Base-by-base conservation (phyloP, 2,888 invertebrate genomes). In the Trichopria drosophilae region DNA sequence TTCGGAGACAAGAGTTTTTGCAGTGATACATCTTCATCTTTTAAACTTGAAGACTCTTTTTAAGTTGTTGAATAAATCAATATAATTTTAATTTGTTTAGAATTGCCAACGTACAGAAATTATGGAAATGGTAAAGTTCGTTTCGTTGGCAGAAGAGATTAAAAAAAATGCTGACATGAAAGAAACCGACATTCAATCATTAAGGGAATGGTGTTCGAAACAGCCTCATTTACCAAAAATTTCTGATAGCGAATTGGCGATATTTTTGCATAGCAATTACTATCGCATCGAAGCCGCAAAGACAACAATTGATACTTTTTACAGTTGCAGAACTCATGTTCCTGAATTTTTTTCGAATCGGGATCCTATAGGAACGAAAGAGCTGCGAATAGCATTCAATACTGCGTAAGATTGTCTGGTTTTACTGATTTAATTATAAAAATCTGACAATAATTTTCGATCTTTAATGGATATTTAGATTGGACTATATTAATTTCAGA, bases 231-330 rank as follows among this genome's bases (percentile, higher is more conserved):
- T 88, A 46, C 82, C 85, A 0, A 67, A 80, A 59, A 78, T 78
- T 64, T 62, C 78, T 67, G 85, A 85, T 50, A 62, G 79, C 39
- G 84, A 84, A 55, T 76, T 85, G 6, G 81, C 85, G 39, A 72
- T 86, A 23, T 84, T 85, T 53, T 82, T 84, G 59, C 84, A 88
- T 70, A 85, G 86, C 66, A 87, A 88, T 71, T 78, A 81, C 50
- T 82, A 81, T 60, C 84, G 86, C 58, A 77, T 85, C 42, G 88
- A 86, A 59, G 79, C 82, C 15, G 79, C 89, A 1, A 89, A 89
- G 69, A 77, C 78, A 37, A 84, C 87, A 6, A 78, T 89, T 28
- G 88, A 90, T 63, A 80, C 82, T 0, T 83, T 84, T 72, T 84
- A 81, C 62, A 87, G 87, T 0, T 77, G 85, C 4, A 80, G 83